A percentile compares a stretch with the other conserved stretches of the same genome.
These are phyloP conservation scores for Macrobrachium rosenbergii DNA, from an alignment of 1,140 invertebrate genomes.

Conservation along the genomic window DNA sequence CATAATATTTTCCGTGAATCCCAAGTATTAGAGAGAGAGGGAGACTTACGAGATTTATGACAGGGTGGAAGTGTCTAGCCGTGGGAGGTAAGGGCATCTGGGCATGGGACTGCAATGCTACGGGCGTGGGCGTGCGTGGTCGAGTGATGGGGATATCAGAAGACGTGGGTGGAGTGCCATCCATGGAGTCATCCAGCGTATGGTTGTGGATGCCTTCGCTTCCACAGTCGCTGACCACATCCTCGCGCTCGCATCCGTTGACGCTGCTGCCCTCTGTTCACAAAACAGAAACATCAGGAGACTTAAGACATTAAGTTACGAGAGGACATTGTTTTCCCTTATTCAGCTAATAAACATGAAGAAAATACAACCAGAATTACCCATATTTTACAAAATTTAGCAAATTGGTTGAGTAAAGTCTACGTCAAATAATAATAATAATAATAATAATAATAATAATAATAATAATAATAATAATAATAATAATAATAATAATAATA, in stretches of 20 bases:
- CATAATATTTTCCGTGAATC: too few species aligned
- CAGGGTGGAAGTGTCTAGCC: constrained; percentile 57
- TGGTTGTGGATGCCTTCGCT: constrained; percentile 60
- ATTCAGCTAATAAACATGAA: background rate
- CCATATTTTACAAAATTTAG: too few species aligned
- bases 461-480: too few species aligned
- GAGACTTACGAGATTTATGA: constrained; percentile 58
- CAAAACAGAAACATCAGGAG: too few species aligned
- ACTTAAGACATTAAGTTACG: background rate
- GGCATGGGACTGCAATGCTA: constrained; percentile 7
- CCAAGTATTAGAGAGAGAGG: background rate
- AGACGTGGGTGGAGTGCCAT: constrained; percentile 53
- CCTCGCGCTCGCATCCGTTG: constrained; percentile 61
- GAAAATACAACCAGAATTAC: too few species aligned
- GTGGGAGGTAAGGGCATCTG: constrained; percentile 28
- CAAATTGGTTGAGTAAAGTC: too few species aligned
- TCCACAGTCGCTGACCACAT: constrained; percentile 63
- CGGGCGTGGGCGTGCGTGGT: constrained; percentile 46
- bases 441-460: too few species aligned
- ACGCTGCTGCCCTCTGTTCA: constrained; percentile 29
- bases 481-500: too few species aligned
- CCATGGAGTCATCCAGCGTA: constrained; percentile 64
- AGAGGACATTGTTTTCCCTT: too few species aligned
- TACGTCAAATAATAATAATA: too few species aligned
- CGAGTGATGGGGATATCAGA: constrained; percentile 36